Base-by-base conservation (phyloP, 2,888 invertebrate species). In the Phengaris arion region DNA sequence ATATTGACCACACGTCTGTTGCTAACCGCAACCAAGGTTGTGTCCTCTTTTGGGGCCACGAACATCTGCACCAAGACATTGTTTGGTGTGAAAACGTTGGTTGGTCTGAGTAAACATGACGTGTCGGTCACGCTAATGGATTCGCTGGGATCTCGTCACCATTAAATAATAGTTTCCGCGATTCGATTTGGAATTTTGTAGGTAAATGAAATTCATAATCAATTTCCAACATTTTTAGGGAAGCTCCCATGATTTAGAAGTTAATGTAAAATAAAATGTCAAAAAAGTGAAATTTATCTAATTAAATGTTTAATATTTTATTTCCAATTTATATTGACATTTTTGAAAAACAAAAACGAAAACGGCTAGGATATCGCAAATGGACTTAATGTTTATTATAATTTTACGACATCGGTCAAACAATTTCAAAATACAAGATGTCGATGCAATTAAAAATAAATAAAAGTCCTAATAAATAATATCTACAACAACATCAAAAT, bases 11-110 rank as follows among this genome's bases (percentile, higher is more conserved):
- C 79, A 80, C 80, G 80, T 77, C 76, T 72, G 79, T 77, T 79
- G 75, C 79, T 76, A 79, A 74, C 79, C 76, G 75, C 72, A 78
- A 75, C 46, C 77, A 78, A 79, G 78, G 78, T 74, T 76, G 76
- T 51, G 69, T 77, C 75, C 76, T 77, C 70, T 72, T 77, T 77
- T 78, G 81, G 76, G 82, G 81, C 83, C 83, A 81, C 78, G 81
- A 81, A 80, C 79, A 22, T 22, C 22, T 22, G 22, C 22, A 83
- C 86, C 85, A 85, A 86, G 85, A 87, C 82, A 81, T 81, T 90
- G 86, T 90, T 90, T 87, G 91, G 90, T 89, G 90, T 88, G 89
- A 91, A 91, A 91, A 89, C 84, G 86, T 85, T 83, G 85, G 86
- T 85, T 83, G 85, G 85, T 89, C 87, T 86, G 85, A 89, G 85